phyloP scores from a whole-genome alignment of 64 coral and sea anemone genomes.

The Dendronephthya gigantea region DNA sequence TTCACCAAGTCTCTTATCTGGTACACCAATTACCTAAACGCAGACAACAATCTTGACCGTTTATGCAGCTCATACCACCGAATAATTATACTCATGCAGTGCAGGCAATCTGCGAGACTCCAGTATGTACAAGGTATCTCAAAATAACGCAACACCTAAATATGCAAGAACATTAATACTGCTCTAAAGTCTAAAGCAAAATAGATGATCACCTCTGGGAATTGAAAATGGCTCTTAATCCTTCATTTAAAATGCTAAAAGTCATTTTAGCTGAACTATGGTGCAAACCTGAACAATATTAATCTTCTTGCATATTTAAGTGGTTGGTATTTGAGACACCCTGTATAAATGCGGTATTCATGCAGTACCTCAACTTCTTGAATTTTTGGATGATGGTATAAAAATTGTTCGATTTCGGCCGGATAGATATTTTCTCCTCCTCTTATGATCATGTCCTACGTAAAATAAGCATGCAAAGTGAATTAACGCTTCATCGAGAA shows the following conservation, averaged over 20 bases:
- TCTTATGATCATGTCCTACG: slow-evolving; percentile 71
- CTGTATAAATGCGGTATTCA: background rate
- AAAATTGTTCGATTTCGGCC: slow-evolving; percentile 81
- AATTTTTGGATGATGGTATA: slow-evolving; percentile 89
- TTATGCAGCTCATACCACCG: background rate
- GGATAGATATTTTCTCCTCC: slow-evolving; percentile 89
- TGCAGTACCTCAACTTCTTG: slow-evolving; percentile 69
- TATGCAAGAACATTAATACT: no score
- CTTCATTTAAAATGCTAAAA: no score
- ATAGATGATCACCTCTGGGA: no score
- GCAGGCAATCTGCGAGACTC: background rate
- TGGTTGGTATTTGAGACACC: no score
- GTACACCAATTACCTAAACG: background rate
- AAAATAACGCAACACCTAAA: no score
- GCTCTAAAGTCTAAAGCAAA: no score
- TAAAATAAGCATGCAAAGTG: background rate
- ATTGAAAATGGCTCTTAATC: no score
- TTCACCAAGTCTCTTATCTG: background rate
- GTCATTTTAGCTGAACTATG: no score
- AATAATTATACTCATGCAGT: no score
- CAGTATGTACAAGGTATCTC: background rate
- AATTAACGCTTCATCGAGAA: background rate
- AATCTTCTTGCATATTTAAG: no score
- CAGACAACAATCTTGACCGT: background rate
- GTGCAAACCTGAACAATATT: background rate